Percentiles rank a stretch among this genome's conserved stretches.
Evolutionary conservation across 2,113 vertebrate species (phyloP).

Genomic region (Pelmatolapia mariae): DNA sequence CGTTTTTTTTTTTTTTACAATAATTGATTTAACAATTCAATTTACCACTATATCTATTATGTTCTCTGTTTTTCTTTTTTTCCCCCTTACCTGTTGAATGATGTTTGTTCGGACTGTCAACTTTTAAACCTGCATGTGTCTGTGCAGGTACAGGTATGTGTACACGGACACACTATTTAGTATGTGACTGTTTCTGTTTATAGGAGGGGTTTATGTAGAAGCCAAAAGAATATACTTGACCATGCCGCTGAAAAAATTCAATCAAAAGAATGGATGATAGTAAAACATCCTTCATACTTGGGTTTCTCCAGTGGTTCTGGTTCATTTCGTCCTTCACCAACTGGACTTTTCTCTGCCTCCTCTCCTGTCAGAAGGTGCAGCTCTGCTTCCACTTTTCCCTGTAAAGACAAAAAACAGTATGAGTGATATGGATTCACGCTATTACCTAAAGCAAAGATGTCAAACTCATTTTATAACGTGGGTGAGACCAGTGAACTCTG

Average conservation of each 20-base stretch:
- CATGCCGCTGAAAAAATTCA: neutral
- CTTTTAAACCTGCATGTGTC: neutral
- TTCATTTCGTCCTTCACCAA: conserved; percentile 89
- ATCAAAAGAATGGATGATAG: neutral
- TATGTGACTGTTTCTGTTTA: neutral
- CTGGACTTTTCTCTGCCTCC: conserved; percentile 92
- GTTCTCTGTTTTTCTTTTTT: neutral
- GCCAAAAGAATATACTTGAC: neutral
- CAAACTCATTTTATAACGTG: neutral
- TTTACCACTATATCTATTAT: neutral
- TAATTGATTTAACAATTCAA: neutral
- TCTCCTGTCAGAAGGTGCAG: conserved; percentile 90
- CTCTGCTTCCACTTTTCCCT: conserved; percentile 98
- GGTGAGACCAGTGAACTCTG: neutral
- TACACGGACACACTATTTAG: neutral
- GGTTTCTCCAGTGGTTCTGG: conserved; percentile 97
- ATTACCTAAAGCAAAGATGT: neutral
- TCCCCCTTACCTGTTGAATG: neutral
- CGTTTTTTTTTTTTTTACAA: neutral
- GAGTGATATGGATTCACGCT: neutral
- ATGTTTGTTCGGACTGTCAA: neutral
- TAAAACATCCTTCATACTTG: conserved; percentile 78
- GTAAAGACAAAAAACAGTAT: neutral
- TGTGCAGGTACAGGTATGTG: neutral
- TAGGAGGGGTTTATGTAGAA: neutral